phyloP scores from a whole-genome alignment of 2,113 vertebrate genomes.

The Heliornis fulica region DNA sequence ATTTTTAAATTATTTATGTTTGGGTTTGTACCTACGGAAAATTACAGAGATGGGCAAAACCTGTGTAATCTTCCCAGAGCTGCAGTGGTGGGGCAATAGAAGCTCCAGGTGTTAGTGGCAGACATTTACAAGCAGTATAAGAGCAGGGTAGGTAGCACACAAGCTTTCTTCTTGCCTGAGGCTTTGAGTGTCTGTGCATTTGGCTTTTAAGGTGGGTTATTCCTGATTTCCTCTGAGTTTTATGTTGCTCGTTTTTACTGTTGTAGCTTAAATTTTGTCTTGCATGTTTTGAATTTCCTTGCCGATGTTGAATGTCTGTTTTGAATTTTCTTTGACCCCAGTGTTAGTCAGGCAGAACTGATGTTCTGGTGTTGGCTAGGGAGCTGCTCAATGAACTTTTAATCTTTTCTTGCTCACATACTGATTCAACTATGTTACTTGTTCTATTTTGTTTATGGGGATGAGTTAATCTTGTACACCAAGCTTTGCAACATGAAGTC shows the following conservation, averaged over 20 bases:
- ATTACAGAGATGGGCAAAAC: not conserved
- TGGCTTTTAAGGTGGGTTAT: not conserved
- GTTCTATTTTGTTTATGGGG: not conserved
- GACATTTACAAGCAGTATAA: not conserved
- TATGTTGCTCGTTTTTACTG: not conserved
- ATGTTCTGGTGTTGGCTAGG: not conserved
- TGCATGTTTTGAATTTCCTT: not conserved
- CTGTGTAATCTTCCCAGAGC: not conserved
- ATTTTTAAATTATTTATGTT: not conserved
- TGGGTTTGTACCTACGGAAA: not conserved
- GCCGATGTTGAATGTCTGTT: too few species aligned
- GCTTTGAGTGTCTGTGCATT: accelerated
- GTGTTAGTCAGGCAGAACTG: not conserved
- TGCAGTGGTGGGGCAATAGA: not conserved
- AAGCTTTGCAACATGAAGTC: not conserved
- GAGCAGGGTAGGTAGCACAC: accelerated
- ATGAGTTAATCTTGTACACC: not conserved
- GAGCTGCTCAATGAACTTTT: not conserved
- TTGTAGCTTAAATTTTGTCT: not conserved
- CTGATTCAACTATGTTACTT: not conserved
- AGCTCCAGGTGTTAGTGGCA: not conserved
- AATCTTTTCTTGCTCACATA: not conserved
- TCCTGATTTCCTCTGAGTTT: not conserved
- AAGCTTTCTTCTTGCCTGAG: accelerated
- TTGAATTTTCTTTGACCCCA: not conserved